A percentile compares a stretch with the other conserved stretches of the same genome.
Evolutionary conservation across 2,113 vertebrate genomes (phyloP).

Genomic region (Corydoras maculifer): DNA sequence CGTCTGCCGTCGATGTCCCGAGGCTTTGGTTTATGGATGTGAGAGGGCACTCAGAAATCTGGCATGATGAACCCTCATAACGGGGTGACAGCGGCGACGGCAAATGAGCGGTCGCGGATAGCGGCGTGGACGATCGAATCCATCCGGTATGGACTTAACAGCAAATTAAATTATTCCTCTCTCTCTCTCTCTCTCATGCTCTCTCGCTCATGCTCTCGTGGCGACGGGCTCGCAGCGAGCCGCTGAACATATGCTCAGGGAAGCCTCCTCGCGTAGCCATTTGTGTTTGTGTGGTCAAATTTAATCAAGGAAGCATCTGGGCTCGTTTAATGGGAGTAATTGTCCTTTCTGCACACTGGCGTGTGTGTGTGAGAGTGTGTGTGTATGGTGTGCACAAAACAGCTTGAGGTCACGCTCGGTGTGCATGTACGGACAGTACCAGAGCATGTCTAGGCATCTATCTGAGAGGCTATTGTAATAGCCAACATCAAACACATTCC

Average conservation of each 20-base stretch:
- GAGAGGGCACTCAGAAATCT: too few species aligned
- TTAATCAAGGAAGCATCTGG: constrained; percentile 72
- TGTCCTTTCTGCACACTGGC: constrained; percentile 53
- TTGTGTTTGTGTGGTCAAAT: constrained; percentile 71
- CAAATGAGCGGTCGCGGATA: too few species aligned
- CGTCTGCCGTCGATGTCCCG: too few species aligned
- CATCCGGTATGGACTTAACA: constrained; percentile 14
- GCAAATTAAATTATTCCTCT: constrained; percentile 11
- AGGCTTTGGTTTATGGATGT: too few species aligned
- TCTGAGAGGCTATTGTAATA: constrained; percentile 46
- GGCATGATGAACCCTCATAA: too few species aligned
- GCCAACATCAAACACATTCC: constrained; percentile 59
- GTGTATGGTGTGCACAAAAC: constrained; percentile 36
- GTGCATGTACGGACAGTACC: constrained; percentile 42
- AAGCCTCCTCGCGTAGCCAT: constrained; percentile 54
- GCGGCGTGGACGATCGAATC: background rate
- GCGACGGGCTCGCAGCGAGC: constrained; percentile 46
- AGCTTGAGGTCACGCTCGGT: constrained; percentile 38
- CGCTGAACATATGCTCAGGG: constrained; percentile 63
- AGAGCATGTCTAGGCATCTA: constrained; percentile 47
- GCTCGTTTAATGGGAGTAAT: constrained; percentile 71
- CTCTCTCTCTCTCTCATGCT: constrained; percentile 13
- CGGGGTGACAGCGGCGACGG: too few species aligned
- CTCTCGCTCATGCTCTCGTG: constrained; percentile 23
- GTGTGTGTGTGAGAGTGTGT: constrained; percentile 32